Base-by-base conservation (phyloP, 2,797 vertebrate genomes). In the Dermochelys coriacea region DNA sequence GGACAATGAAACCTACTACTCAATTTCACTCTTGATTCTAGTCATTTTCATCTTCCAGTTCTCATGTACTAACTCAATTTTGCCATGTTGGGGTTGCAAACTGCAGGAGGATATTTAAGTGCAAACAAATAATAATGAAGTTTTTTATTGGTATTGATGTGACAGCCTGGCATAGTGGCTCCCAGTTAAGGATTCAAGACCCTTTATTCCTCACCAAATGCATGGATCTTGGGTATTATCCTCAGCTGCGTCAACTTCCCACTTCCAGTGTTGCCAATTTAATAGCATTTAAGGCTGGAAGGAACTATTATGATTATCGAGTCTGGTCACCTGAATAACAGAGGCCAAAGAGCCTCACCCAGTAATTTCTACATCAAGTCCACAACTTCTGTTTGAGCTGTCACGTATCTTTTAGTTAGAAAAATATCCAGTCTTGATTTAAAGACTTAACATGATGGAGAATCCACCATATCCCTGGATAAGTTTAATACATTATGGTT, bases 71-170 rank as follows among this genome's bases (percentile, higher is more conserved):
- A 50, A 23, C 79, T 84, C 37, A 80, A 54, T 68, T 55, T 64
- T 90, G 41, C 54, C 80, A 23, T 49, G 19, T 50, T 94, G 87
- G 18, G 34, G 64, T 68, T 68, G n/a, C 64, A 68, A 68, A 68
- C n/a, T 21, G 19, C n/a, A 68, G 64, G 74, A n/a, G 68, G 52
- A 86, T 64, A 79, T 1, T 55, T 84, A 91, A 87, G 55, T n/a
- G 7, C 23, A 80, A 89, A 87, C 37, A 85, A 87, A 84, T 21
- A 85, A 81, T 8, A 91, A 54, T 88, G 80, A 78, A 80, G 27
- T 16, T 90, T 55, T 19, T 19, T 78, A 21, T 84, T 82, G 82
- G 79, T 93, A 93, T 91, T 79, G 86, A 93, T 90, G 64, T 64
- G 49, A 31, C 54, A 91, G 3, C 31, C 45, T 92, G 77, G 9